Base-by-base conservation (phyloP, 2,888 invertebrate species). In the Limnephilus marmoratus region DNA sequence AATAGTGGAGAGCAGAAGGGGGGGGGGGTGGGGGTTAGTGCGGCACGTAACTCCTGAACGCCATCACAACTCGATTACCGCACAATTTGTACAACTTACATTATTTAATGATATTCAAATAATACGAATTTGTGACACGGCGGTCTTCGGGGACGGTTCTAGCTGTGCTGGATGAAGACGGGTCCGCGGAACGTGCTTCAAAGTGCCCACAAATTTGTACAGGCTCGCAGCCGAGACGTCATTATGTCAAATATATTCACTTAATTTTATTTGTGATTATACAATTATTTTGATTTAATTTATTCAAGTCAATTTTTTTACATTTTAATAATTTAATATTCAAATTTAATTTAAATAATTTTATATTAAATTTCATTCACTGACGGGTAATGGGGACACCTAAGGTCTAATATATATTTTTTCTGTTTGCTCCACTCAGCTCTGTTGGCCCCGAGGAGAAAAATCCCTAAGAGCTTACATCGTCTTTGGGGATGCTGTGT, bases 81-180 rank as follows among this genome's bases (percentile, higher is more conserved):
- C 86, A 68, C 45, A 90, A 91, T 92, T 83, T 87, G 49, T 80
- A 87, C 90, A 87, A 90, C 90, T 92, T 90, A 85, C 86, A 92
- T 86, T 68, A 92, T 86, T 68, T 37, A 83, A 86, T 90, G 81
- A 81, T 81, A 81, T 82, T 90, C 90, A 90, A 92, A 90, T 85
- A 92, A 86, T 90, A 90, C 90, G 89, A 85, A 91, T 53, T 91
- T 89, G 85, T 89, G 83, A 81, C 86, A 68, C 86, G 68, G 87
- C 53, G 41, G 82, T 68, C 68, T 89, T 81, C 41, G 4, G 80
- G 31, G 88, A 68, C 9, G 24, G 5, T 45, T 3, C 24, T 85
- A 18, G n/a, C 12, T 29, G 83, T 11, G 12, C 49, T 49, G 49
- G 86, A 45, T 29, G 49, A 15, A 49, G 49, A 49, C 3, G 53